Base-by-base conservation (phyloP, 1,140 invertebrate species). In the Eriosoma lanigerum region DNA sequence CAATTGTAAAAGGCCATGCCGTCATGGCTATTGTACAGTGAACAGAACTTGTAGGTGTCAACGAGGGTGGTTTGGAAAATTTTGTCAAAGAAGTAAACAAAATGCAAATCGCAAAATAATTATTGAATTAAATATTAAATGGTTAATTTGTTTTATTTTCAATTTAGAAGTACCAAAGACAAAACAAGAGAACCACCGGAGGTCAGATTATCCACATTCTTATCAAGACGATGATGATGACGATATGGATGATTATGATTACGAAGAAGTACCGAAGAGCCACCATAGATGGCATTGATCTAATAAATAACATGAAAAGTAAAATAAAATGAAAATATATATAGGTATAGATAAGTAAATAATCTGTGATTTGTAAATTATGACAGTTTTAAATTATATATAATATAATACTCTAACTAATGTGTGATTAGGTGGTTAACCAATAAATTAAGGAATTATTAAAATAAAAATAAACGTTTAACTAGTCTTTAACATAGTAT, bases 51-150 rank as follows among this genome's bases (percentile, higher is more conserved):
- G 82, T 54, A 17, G 56, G 24, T 82, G 82, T 66, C 44, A 81
- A 72, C 66, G 62, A 52, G 82, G 82, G 76, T 82, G 82, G 82
- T 62, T 58, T 54, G 82, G 82, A 1, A 70, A 73, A 58, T 64
- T 73, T 60, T 82, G 82, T 54, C 66, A 52, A 46, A 70, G 60
- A 81, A 81, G 82, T 82, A 82, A 75, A 38, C 32, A 9, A 38
- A 32, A 4, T 38, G 8, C 32, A 38, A 10, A 26, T 13, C 12
- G 10, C 9, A 29, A 12, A 60, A 12, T 6, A 8, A 10, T 21
- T 56, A 1, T 29, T 73, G n/a, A 17, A 44, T 44, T 24, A 38
- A 15, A 12, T 17, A 6, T 15, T 21, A 56, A 13, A 17, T 38
- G 38, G 4, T 44, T 24, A 75, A 58, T 52, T 29, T 19, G n/a